phyloP scores from a whole-genome alignment of 2,113 vertebrate genomes.

The Lepisosteus osseus region DNA sequence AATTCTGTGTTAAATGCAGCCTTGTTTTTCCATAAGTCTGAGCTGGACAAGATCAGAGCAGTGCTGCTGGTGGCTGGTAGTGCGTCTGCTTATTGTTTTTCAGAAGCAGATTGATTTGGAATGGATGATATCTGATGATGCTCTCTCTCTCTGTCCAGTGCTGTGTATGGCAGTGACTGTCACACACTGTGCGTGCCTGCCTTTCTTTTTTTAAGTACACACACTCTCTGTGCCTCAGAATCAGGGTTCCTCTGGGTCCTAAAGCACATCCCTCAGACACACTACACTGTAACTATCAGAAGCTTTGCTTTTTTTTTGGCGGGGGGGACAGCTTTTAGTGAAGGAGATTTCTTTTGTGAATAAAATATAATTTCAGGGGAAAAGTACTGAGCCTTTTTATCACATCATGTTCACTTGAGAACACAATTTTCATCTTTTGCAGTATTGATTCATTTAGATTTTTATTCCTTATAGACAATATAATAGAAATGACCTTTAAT shows the following conservation, averaged over 20 bases:
- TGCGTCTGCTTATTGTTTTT: conserved; percentile 27
- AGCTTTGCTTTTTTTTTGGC: too few species aligned
- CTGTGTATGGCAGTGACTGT: conserved; percentile 64
- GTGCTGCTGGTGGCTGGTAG: conserved; percentile 24
- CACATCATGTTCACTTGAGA: too few species aligned
- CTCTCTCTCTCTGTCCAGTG: conserved; percentile 18
- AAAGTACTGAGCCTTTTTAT: too few species aligned
- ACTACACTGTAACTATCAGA: too few species aligned
- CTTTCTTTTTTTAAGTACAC: conserved; percentile 34
- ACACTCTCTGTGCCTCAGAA: conserved; percentile 52
- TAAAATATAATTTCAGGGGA: too few species aligned
- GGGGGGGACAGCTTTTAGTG: too few species aligned
- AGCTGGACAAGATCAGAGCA: conserved; percentile 24
- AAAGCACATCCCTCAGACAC: conserved; percentile 16
- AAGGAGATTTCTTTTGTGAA: too few species aligned
- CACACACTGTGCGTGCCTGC: conserved; percentile 63
- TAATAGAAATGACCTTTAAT: too few species aligned
- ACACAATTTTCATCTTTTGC: too few species aligned
- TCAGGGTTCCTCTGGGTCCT: conserved; percentile 56
- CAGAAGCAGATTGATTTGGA: conserved; percentile 35
- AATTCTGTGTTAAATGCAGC: neutral
- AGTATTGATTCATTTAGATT: too few species aligned
- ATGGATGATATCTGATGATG: conserved; percentile 21
- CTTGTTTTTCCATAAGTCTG: neutral
- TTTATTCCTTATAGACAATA: too few species aligned